phyloP scores from a whole-genome alignment of 2,113 vertebrate genomes.

The Cryptotis parvus region DNA sequence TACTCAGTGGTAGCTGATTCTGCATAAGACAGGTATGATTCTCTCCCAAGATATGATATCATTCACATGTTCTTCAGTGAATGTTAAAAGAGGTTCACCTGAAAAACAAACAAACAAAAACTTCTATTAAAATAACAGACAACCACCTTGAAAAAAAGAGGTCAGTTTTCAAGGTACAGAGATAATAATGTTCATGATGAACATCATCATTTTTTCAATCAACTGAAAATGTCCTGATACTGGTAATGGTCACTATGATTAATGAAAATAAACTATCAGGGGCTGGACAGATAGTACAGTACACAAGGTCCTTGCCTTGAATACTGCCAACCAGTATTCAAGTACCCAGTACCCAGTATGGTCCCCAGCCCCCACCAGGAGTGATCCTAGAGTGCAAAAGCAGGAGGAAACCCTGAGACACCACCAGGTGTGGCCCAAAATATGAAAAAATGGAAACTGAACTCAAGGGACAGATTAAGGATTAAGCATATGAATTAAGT shows the following conservation, averaged over 20 bases:
- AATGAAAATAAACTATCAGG: no score
- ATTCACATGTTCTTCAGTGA: conserved; percentile 38
- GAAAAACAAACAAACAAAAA: neutral
- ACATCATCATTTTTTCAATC: neutral
- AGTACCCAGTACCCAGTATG: no score
- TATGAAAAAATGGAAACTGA: no score
- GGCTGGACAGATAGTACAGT: no score
- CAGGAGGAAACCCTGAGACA: no score
- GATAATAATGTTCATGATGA: neutral
- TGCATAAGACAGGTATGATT: conserved; percentile 40
- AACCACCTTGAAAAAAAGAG: neutral
- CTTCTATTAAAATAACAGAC: neutral
- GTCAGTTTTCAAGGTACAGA: neutral
- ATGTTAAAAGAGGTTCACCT: neutral
- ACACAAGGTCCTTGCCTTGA: no score
- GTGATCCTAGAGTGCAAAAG: no score
- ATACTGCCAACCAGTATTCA: no score
- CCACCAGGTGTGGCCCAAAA: no score
- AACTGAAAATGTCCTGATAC: neutral
- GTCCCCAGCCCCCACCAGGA: no score
- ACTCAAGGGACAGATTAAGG: no score
- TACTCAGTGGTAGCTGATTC: conserved; percentile 56
- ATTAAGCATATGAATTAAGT: no score
- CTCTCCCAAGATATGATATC: neutral
- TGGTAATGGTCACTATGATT: neutral